A percentile compares a stretch with the other conserved stretches of the same genome.
These are phyloP conservation scores for Coregonus sp. DNA, from an alignment of 2,797 vertebrate genomes.

Conservation along the genomic window DNA sequence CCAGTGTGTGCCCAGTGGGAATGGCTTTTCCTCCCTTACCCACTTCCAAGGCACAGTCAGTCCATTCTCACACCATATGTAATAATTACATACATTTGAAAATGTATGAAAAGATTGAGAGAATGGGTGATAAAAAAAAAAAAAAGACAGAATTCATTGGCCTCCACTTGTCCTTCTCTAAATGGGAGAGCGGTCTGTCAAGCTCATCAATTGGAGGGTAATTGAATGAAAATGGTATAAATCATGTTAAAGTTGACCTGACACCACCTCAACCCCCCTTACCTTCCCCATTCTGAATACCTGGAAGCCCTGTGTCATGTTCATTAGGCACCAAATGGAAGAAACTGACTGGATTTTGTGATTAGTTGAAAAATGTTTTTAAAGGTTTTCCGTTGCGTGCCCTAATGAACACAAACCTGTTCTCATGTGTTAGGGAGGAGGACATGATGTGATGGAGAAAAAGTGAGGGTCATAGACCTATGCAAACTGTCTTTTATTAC, in stretches of 20 bases:
- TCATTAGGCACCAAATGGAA: neutral
- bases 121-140: conserved; percentile 24
- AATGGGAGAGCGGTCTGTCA: conserved; percentile 59
- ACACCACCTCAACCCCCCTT: conserved; percentile 62
- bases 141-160: conserved; percentile 66
- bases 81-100: conserved; percentile 72
- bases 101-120: conserved; percentile 34
- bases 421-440: neutral
- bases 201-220: conserved; percentile 70
- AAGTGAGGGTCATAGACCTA: too few species aligned
- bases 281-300: neutral
- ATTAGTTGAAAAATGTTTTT: neutral
- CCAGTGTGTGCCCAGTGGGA: too few species aligned
- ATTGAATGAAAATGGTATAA: conserved; percentile 60
- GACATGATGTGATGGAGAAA: too few species aligned
- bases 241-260: conserved; percentile 62
- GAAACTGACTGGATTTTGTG: neutral
- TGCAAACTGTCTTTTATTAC: too few species aligned
- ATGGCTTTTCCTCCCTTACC: neutral
- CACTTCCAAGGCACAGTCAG: neutral
- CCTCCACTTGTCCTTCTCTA: conserved; percentile 65
- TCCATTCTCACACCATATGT: conserved; percentile 32
- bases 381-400: neutral
- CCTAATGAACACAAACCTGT: neutral
- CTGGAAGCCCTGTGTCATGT: neutral